Percentiles rank a stretch among this genome's conserved stretches.
Conservation (phyloP, 2,888 invertebrate genomes). For the Hydrotaea cyrtoneurina region DNA sequence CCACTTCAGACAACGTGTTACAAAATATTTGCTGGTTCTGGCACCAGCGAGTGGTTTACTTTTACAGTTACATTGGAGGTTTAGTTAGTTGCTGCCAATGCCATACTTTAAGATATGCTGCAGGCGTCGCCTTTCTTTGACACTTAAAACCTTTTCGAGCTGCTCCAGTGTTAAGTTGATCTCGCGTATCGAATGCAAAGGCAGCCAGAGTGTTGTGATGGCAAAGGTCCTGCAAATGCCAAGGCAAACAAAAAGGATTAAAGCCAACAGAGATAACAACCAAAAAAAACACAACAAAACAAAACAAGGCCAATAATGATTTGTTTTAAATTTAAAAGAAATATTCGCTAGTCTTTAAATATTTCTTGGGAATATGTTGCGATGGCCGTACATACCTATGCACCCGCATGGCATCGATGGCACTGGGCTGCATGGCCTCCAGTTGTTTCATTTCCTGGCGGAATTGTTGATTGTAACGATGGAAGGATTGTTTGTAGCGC, state of each 20-base stretch:
- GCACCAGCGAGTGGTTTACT: neutral
- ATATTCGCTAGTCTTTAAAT: neutral
- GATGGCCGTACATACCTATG: conserved; percentile 75
- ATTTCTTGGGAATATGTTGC: neutral
- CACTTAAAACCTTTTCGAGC: conserved; percentile 79
- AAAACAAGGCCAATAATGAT: conserved; percentile 30
- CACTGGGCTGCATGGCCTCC: conserved; percentile 80
- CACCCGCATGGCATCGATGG: conserved; percentile 80
- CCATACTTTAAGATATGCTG: conserved; percentile 75
- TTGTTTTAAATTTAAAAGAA: conserved; percentile 10
- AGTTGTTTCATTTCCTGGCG: conserved; percentile 79
- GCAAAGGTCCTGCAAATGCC: conserved; percentile 76
- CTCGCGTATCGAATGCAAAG: conserved; percentile 79
- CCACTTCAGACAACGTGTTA: conserved; percentile 47
- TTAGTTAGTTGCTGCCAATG: conserved; percentile 43
- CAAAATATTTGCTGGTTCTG: conserved; percentile 28
- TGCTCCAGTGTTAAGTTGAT: conserved; percentile 79
- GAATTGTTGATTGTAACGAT: conserved; percentile 79
- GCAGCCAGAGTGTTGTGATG: conserved; percentile 80
- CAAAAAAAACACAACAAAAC: conserved; percentile 30
- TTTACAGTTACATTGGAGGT: conserved; percentile 21
- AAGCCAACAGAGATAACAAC: conserved; percentile 7
- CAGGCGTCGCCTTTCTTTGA: conserved; percentile 79
- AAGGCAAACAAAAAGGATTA: neutral
- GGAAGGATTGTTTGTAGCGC: conserved; percentile 78